Base-by-base conservation (phyloP, 1,140 invertebrate genomes). In the Drosophila lacertosa region DNA sequence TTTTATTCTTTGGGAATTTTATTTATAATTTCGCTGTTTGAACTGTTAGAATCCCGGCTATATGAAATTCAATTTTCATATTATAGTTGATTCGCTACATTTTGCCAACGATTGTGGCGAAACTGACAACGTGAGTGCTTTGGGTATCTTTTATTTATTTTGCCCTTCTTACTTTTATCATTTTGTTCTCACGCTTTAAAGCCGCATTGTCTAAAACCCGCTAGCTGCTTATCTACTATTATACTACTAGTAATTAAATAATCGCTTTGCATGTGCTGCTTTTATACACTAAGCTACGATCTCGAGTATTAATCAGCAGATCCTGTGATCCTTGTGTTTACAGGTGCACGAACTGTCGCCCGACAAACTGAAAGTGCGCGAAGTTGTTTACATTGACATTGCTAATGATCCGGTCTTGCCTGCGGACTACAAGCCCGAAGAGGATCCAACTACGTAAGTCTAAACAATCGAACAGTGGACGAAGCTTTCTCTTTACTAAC, bases 51-150 rank as follows among this genome's bases (percentile, higher is more conserved):
- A 99, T 95, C 98, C 98, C 64, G 97, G 98, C 77, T 99, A 99
- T 91, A 99, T 99, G 99, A 99, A 99, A 93, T 97, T 99, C 40
- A 98, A 98, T 92, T 99, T 99, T 94, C 93, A 95, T 73, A 97
- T 99, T 86, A 95, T 96, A 90, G 97, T 99, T 92, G 98, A 99
- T 93, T 98, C 98, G 54, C 94, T 99, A 92, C 99, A 99, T 67
- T 58, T 67, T 93, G 93, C 97, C 83, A 94, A 94, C 47, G 99
- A 99, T 92, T 92, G 91, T 69, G 95, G 97, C 42, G 95, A 96
- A 67, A 94, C 95, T 82, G 93, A 96, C 73, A 97, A 97, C 92
- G 96, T 97, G 93, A 96, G 96, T 95, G 59, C 64, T 40, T 54
- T 73, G 57, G 57, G 48, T 76, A 42, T 18, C 13, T 59, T 45